Evolutionary conservation across 2,797 vertebrate genomes (phyloP).

Genomic region (Gadopsis bispinosus): DNA sequence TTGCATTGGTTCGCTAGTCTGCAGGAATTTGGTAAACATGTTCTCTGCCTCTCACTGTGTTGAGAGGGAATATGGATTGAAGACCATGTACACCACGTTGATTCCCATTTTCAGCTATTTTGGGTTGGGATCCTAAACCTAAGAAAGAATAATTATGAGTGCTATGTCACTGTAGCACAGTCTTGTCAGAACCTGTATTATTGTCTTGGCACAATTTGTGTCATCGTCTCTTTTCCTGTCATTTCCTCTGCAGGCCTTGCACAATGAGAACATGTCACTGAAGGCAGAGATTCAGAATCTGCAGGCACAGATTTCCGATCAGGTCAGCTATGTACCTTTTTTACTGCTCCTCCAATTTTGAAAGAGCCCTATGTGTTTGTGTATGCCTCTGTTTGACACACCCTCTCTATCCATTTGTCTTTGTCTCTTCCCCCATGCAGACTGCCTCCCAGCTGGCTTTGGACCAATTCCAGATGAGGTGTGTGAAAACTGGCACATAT

Average conservation of each 20-base stretch:
- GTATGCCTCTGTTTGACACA: constrained; percentile 38
- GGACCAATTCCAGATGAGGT: constrained; percentile 95
- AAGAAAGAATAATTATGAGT: not conserved
- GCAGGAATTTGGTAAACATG: constrained; percentile 41
- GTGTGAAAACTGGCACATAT: constrained; percentile 18
- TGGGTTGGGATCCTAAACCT: not conserved
- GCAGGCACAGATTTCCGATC: constrained; percentile 91
- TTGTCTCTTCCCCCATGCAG: constrained; percentile 54
- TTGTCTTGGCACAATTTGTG: constrained; percentile 4
- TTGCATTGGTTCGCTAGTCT: constrained; percentile 32
- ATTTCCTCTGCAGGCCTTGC: constrained; percentile 86
- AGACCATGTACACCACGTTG: not conserved
- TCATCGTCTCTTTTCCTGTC: not conserved
- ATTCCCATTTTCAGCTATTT: constrained; percentile 20
- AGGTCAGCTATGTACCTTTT: constrained; percentile 81
- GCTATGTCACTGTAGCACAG: not conserved
- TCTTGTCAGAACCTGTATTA: not conserved
- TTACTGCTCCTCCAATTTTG: not conserved
- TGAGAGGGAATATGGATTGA: not conserved
- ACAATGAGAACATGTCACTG: constrained; percentile 92
- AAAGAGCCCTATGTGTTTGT: not conserved
- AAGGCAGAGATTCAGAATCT: constrained; percentile 93
- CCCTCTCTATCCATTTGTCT: constrained; percentile 30
- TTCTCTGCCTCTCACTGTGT: constrained; percentile 10
- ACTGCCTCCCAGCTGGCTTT: constrained; percentile 83